Percentiles rank a stretch among this genome's conserved stretches.
Evolutionary conservation across 2,113 vertebrate genomes (phyloP).

Genomic region (Pardalotus punctatus): DNA sequence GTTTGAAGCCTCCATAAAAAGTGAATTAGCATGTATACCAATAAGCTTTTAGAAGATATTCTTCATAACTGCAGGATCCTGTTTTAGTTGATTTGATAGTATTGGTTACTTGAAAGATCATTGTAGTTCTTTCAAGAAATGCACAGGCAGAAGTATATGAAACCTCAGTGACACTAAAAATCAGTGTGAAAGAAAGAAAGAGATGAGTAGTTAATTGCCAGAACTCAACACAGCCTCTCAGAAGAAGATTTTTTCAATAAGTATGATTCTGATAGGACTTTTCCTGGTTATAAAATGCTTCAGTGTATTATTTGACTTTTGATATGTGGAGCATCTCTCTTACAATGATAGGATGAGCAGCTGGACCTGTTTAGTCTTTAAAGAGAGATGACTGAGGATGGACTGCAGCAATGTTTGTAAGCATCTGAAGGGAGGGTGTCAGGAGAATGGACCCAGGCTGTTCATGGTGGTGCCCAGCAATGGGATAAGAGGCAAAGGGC

Average conservation of each 20-base stretch:
- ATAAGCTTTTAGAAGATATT: neutral
- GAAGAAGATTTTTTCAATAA: neutral
- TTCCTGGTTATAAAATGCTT: neutral
- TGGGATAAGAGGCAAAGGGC: accelerated
- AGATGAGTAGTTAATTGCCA: neutral
- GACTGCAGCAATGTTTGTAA: too few species aligned
- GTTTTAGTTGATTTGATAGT: neutral
- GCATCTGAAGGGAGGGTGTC: neutral
- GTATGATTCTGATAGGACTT: neutral
- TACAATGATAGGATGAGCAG: neutral
- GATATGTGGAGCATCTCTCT: neutral
- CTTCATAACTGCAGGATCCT: neutral
- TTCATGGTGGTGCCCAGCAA: accelerated
- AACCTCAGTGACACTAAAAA: conserved; percentile 17
- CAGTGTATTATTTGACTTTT: neutral
- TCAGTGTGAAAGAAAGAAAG: neutral
- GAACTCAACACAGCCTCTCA: neutral
- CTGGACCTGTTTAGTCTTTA: neutral
- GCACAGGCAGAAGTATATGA: neutral
- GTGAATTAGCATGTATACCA: neutral
- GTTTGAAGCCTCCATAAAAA: neutral
- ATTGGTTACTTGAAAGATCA: neutral
- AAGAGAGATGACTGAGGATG: neutral
- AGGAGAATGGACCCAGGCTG: too few species aligned
- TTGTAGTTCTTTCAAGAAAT: neutral